Conservation (phyloP, 1,140 invertebrate genomes). For the Leptopilina boulardi region DNA sequence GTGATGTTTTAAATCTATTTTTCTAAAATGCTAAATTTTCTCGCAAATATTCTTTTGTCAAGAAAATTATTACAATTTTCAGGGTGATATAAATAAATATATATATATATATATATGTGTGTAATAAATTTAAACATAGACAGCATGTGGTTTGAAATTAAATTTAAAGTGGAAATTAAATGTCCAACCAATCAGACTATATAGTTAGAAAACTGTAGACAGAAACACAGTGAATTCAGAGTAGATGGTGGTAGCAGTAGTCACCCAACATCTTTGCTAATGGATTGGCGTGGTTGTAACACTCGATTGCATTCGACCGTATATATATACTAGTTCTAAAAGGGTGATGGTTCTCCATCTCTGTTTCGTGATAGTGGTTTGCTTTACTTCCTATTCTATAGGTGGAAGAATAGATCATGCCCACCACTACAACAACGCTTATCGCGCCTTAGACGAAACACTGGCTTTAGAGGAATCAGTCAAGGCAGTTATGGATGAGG, state of each 20-base stretch:
- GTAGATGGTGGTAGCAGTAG: background rate
- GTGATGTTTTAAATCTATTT: too few species aligned
- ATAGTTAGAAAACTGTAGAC: background rate
- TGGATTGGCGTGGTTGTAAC: constrained; percentile 22
- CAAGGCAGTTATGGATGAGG: constrained; percentile 80
- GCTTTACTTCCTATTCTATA: constrained; percentile 64
- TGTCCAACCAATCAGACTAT: background rate
- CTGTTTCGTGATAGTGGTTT: constrained; percentile 34
- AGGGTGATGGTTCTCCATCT: constrained; percentile 20
- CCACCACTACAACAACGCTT: constrained; percentile 88
- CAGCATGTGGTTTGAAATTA: background rate
- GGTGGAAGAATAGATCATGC: constrained; percentile 90
- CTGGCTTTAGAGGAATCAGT: constrained; percentile 86
- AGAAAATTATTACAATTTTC: too few species aligned
- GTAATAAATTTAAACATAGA: too few species aligned
- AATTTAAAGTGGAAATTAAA: background rate
- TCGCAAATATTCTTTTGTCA: too few species aligned
- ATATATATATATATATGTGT: too few species aligned
- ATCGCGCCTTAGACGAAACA: constrained; percentile 87
- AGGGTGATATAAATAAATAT: too few species aligned
- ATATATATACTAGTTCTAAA: background rate
- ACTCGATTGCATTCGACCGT: constrained; percentile 6
- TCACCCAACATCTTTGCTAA: constrained; percentile 2
- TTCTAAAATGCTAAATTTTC: too few species aligned
- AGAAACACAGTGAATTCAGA: constrained; percentile 9